Base-by-base conservation (phyloP, 2,113 vertebrate genomes). In the Coptodon bakossiorum region DNA sequence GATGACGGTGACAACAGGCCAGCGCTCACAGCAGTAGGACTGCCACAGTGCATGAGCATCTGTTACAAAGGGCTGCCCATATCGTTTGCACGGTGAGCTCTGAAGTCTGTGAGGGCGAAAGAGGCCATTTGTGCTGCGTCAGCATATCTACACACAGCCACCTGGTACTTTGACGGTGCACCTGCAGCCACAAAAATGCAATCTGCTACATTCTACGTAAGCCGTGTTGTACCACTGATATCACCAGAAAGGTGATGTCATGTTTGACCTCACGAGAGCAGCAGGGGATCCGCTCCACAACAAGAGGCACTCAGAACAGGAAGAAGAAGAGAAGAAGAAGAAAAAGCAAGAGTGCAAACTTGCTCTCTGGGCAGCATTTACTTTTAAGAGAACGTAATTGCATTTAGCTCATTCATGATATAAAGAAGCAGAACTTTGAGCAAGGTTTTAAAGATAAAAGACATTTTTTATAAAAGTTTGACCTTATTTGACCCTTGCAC, bases 71-170 rank as follows among this genome's bases (percentile, higher is more conserved):
- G 11, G 17, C 6, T 3, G 78, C 27, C 19, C 57, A 43, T 45
- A 11, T 10, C 52, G 31, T 80, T 29, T 16, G 38, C 43, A 40
- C 2, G 3, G 22, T 17, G 31, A 52, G 17, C n/a, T 78, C 36
- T 19, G 31, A 12, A 48, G 24, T 73, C 7, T n/a, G 56, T 9
- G 56, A 79, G 68, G 40, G 57, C 24, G 2, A 52, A 34, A 43
- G 71, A 22, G 56, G 36, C 7, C n/a, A 50, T 81, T 71, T 89
- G 59, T 85, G 88, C 73, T 22, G 71, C 50, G n/a, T 83, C 83
- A 76, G 59, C 17, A n/a, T 6, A 14, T 86, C 54, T 17, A 40
- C 57, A 6, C 53, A 24, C 53, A 14, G 0, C 54, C 84, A 71
- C 52, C 40, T 80, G 84, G 22, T 53, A 5, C 17, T 36, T 36